A percentile compares a stretch with the other conserved stretches of the same genome.
Evolutionary conservation across 2,113 vertebrate species (phyloP).

Genomic region (Oncorhynchus tshawytscha): DNA sequence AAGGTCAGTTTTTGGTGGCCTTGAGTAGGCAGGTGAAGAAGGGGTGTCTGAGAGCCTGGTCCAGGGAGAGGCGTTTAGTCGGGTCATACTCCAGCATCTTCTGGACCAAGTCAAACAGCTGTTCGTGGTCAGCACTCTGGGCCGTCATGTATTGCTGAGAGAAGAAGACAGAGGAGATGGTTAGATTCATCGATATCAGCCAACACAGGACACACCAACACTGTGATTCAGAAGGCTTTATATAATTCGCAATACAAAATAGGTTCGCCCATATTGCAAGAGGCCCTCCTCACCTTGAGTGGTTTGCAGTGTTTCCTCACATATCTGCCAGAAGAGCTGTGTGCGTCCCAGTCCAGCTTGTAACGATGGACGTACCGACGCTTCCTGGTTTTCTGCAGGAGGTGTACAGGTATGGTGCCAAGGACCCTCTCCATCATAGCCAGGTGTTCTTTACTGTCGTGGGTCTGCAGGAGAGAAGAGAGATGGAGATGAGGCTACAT

Average conservation of each 20-base stretch:
- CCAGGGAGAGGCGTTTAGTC: constrained; percentile 85
- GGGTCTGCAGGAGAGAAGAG: constrained; percentile 75
- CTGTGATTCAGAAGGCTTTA: background rate
- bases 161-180: background rate
- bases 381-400: constrained; percentile 94
- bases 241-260: background rate
- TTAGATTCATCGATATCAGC: background rate
- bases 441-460: constrained; percentile 96
- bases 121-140: constrained; percentile 82
- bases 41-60: constrained; percentile 86
- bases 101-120: constrained; percentile 89
- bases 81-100: constrained; percentile 94
- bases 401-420: constrained; percentile 86
- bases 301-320: constrained; percentile 91
- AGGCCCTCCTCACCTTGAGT: constrained; percentile 77
- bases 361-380: constrained; percentile 83
- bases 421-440: constrained; percentile 97
- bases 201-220: background rate
- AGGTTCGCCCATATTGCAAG: background rate
- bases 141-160: constrained; percentile 87
- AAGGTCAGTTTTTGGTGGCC: constrained; percentile 57
- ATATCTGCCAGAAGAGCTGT: constrained; percentile 86
- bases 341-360: constrained; percentile 89
- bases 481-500: too few relatives aligned
- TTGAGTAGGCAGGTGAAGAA: constrained; percentile 83